Evolutionary conservation across 2,113 vertebrate species (phyloP).

Genomic region (Piliocolobus tephrosceles): DNA sequence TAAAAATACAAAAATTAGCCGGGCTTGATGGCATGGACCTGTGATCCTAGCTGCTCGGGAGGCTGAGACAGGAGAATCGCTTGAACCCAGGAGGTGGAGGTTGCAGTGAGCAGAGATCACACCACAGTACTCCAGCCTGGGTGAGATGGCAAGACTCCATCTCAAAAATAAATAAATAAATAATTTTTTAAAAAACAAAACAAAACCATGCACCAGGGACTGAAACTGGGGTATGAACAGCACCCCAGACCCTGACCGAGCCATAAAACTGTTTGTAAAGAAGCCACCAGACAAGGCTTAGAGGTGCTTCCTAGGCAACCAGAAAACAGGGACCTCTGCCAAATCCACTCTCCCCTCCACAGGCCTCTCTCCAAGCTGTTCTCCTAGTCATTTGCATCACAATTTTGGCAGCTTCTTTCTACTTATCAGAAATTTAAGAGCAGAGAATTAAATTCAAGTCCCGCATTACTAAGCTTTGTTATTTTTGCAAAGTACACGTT

Average conservation of each 20-base stretch:
- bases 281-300: neutral
- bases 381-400: neutral
- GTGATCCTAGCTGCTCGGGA: neutral
- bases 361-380: neutral
- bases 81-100: neutral
- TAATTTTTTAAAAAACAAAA: neutral
- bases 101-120: neutral
- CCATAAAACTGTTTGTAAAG: neutral
- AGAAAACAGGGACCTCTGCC: neutral
- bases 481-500: conserved; percentile 68
- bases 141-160: neutral
- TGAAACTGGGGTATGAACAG: neutral
- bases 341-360: neutral
- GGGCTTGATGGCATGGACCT: neutral
- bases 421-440: conserved; percentile 56
- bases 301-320: neutral
- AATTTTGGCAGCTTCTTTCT: conserved; percentile 9
- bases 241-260: neutral
- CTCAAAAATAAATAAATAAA: neutral
- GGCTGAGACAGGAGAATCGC: neutral
- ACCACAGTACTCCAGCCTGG: neutral
- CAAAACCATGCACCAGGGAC: neutral
- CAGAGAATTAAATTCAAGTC: conserved; percentile 49
- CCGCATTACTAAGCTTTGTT: conserved; percentile 38
- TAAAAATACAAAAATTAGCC: neutral